phyloP scores from a whole-genome alignment of 2,888 invertebrate genomes.

The Enchytraeus crypticus region DNA sequence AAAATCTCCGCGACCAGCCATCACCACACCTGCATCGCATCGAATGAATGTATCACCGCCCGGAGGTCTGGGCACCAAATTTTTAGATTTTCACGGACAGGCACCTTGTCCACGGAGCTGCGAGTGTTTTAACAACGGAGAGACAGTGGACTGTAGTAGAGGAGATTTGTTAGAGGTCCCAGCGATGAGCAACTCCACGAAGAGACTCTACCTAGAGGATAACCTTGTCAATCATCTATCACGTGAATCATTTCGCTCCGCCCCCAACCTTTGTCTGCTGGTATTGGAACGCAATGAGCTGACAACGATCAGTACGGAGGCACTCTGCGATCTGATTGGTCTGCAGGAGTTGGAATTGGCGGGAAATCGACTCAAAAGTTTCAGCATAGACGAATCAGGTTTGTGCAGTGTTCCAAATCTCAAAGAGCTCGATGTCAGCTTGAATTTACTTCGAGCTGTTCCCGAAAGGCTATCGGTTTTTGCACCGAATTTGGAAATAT shows the following conservation, averaged over 20 bases:
- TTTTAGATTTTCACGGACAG: no score
- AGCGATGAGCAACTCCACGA: slow-evolving; percentile 1
- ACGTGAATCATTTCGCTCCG: slow-evolving; percentile 3
- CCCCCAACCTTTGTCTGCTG: slow-evolving; percentile 7
- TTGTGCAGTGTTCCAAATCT: slow-evolving; percentile 13
- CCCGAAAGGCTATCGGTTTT: slow-evolving; percentile 21
- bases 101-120: slow-evolving; percentile 14
- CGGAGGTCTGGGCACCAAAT: no score
- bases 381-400: background rate
- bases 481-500: slow-evolving; percentile 24
- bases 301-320: background rate
- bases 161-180: slow-evolving; percentile 3
- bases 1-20: no score
- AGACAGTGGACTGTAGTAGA: slow-evolving; percentile 17
- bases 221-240: slow-evolving; percentile 7
- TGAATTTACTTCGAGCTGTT: slow-evolving; percentile 19
- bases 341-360: slow-evolving; percentile 15
- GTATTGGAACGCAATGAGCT: slow-evolving; percentile 17
- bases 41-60: no score
- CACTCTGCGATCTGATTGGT: slow-evolving; percentile 9
- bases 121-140: slow-evolving; percentile 17
- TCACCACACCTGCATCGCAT: no score
- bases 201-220: slow-evolving; percentile 15
- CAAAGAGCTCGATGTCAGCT: slow-evolving; percentile 20
- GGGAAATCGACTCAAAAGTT: slow-evolving; percentile 12